phyloP scores from a whole-genome alignment of 2,797 vertebrate genomes.

The Champsocephalus gunnari region DNA sequence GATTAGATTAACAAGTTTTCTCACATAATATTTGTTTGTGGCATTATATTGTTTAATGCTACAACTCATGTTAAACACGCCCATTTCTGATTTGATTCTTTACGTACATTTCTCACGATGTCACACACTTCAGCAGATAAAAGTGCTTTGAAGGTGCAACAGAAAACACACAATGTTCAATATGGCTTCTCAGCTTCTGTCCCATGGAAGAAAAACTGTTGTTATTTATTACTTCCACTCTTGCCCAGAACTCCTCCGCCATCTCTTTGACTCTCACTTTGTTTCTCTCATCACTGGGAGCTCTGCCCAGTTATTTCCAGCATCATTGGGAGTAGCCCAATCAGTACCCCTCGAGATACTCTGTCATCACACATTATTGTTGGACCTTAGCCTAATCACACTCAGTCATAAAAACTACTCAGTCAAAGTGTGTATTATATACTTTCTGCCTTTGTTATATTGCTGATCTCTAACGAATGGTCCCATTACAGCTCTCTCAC shows the following conservation, averaged over 20 bases:
- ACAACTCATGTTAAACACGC: no score
- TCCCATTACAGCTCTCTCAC: not conserved
- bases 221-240: constrained; percentile 54
- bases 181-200: not conserved
- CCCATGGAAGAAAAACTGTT: not conserved
- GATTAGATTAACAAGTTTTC: not conserved
- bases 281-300: constrained; percentile 54
- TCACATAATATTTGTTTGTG: not conserved
- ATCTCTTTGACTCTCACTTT: constrained; percentile 30
- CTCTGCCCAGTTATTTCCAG: constrained; percentile 43
- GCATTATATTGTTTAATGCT: not conserved
- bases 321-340: constrained; percentile 46
- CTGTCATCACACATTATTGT: constrained; percentile 33
- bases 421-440: not conserved
- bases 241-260: constrained; percentile 48
- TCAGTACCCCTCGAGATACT: constrained; percentile 13
- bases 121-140: constrained; percentile 13
- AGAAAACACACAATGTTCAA: constrained; percentile 5
- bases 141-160: constrained; percentile 30
- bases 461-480: no score
- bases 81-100: not conserved
- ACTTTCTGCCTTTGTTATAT: no score
- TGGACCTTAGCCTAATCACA: constrained; percentile 31
- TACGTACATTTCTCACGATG: not conserved
- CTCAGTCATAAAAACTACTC: not conserved